Conservation (phyloP, 53 echinoderm and acorn worm genomes). For the Zoroaster sp. region DNA sequence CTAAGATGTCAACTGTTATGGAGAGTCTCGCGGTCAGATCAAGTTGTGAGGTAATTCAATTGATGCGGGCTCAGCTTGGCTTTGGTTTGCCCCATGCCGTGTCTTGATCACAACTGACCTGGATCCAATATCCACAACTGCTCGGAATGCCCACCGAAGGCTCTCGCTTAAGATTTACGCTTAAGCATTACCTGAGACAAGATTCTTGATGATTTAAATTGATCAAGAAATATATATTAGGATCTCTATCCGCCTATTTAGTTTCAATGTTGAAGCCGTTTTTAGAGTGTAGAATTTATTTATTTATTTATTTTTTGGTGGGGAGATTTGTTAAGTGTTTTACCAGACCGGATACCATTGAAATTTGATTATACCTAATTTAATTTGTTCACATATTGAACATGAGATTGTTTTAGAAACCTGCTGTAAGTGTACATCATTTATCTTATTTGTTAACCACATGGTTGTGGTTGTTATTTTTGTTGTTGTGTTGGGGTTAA, state of each 20-base stretch:
- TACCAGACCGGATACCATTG: background rate
- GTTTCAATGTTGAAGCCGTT: background rate
- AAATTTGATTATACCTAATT: background rate
- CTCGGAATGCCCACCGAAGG: conserved; percentile 19
- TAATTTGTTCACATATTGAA: background rate
- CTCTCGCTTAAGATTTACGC: background rate
- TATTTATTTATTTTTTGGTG: background rate
- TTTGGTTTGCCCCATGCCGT: conserved; percentile 19
- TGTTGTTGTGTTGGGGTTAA: too few relatives aligned
- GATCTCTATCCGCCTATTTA: background rate
- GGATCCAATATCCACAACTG: conserved; percentile 38
- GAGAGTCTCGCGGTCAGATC: background rate
- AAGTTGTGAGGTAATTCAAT: conserved; percentile 48
- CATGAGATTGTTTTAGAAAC: too few relatives aligned
- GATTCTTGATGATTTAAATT: background rate
- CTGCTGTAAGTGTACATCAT: too few relatives aligned
- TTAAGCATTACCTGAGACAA: background rate
- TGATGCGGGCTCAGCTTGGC: conserved; percentile 16
- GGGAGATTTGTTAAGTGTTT: background rate
- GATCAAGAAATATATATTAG: background rate
- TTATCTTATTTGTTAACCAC: too few relatives aligned
- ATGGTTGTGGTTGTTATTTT: too few relatives aligned
- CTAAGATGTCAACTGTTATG: background rate
- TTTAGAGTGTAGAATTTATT: background rate
- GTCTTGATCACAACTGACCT: conserved; percentile 34